Base-by-base conservation (phyloP, 2,113 vertebrate genomes). In the Mirza zaza region DNA sequence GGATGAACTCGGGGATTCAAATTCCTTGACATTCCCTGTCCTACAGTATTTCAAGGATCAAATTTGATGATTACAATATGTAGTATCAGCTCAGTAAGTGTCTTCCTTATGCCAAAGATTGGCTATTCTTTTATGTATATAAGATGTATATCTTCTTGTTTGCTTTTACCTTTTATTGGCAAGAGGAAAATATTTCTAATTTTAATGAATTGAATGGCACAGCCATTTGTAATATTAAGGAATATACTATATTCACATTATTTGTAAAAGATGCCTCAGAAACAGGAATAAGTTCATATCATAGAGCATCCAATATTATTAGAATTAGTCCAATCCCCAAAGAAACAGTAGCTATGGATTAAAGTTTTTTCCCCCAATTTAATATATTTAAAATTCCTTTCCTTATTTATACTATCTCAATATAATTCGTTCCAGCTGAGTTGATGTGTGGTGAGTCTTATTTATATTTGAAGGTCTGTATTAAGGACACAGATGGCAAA, bases 381-480 rank as follows among this genome's bases (percentile, higher is more conserved):
- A 92, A 57, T 73, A 59, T 29, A 67, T 84, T 86, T 90, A 57
- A 45, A 84, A 70, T 68, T 80, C 25, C 48, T 90, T 93, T 67
- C 11, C n/a, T 90, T 87, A 48, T n/a, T 67, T 94, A 45, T 75
- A 34, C 3, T 73, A 23, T 92, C 32, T 94, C 21, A n/a, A 23
- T 76, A 50, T 76, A 61, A 25, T 84, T 87, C 34, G 20, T 32
- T 63, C 36, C 27, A 55, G 52, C 55, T 29, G 9, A 88, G 52
- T 50, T 73, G 36, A 76, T 59, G 42, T 61, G 34, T 88, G 61
- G 52, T 82, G n/a, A 81, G 73, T 88, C 83, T 88, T 86, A 71
- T 76, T 93, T 61, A 59, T 90, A 90, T 87, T 94, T 96, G 87
- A 95, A 90, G 36, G 68, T 85, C 34, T 39, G 23, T 71, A 42